Evolutionary conservation across 1,140 invertebrate genomes (phyloP).

Genomic region (Tetramorium simillimum): DNA sequence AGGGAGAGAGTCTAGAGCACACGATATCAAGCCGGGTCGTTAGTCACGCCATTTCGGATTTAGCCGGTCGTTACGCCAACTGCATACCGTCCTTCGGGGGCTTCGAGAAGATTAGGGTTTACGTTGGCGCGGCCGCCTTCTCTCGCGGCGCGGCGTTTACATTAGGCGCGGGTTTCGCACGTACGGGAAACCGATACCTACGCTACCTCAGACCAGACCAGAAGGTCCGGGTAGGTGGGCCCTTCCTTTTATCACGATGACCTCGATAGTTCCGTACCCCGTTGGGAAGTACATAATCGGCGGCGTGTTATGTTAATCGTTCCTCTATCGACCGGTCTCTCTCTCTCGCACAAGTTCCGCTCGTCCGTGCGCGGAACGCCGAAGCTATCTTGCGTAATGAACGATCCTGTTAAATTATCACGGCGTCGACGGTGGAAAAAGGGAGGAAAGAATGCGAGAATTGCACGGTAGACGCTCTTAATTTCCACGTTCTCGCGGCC

Average conservation of each 20-base stretch:
- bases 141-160: slow-evolving; percentile 20
- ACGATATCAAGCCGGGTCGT: slow-evolving; percentile 48
- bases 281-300: slow-evolving; percentile 72
- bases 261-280: slow-evolving; percentile 74
- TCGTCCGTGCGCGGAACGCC: background rate
- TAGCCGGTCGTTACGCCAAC: slow-evolving; percentile 36
- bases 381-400: slow-evolving; percentile 22
- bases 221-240: slow-evolving; percentile 4
- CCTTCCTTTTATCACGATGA: slow-evolving; percentile 76
- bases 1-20: background rate
- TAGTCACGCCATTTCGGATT: slow-evolving; percentile 50
- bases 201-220: background rate
- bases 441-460: background rate
- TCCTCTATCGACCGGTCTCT: slow-evolving; percentile 74
- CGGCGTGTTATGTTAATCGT: slow-evolving; percentile 80
- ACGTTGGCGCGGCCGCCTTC: slow-evolving; percentile 31
- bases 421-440: background rate
- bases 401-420: slow-evolving; percentile 30
- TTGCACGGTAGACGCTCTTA: slow-evolving; percentile 14
- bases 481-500: slow-evolving; percentile 51
- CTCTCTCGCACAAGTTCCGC: slow-evolving; percentile 22
- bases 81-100: slow-evolving; percentile 36
- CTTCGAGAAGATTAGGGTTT: slow-evolving; percentile 48
- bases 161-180: slow-evolving; percentile 31
- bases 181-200: slow-evolving; percentile 58